Evolutionary conservation across 2,888 invertebrate species (phyloP).

Genomic region (Argyra leucocephala): DNA sequence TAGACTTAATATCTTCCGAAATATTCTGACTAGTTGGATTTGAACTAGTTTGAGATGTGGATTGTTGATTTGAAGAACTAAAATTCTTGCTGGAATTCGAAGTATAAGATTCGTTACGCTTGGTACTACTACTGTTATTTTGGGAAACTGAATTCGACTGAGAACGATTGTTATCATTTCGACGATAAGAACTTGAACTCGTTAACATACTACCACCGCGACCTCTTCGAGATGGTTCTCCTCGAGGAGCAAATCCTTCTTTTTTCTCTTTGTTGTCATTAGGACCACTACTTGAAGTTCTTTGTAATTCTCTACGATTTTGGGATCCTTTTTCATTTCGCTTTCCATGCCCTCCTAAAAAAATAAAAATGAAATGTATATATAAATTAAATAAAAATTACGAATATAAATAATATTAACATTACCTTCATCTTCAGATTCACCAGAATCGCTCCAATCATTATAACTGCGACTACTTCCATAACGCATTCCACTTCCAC

Average conservation of each 20-base stretch:
- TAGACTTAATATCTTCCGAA: background rate
- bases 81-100: background rate
- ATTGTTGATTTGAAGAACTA: conserved; percentile 7
- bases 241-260: conserved; percentile 76
- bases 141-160: conserved; percentile 45
- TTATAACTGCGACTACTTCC: conserved; percentile 38
- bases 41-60: background rate
- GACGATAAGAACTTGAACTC: conserved; percentile 39
- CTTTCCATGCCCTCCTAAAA: conserved; percentile 42
- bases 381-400: too few relatives aligned
- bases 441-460: conserved; percentile 53
- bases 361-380: too few relatives aligned
- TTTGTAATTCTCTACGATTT: background rate
- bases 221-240: conserved; percentile 80
- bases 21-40: conserved; percentile 12
- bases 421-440: conserved; percentile 65
- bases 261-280: conserved; percentile 31
- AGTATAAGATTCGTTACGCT: conserved; percentile 48
- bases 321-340: conserved; percentile 41
- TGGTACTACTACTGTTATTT: conserved; percentile 31
- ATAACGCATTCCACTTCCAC: conserved; percentile 38
- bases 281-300: background rate
- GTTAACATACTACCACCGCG: conserved; percentile 55
- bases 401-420: background rate
- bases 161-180: conserved; percentile 36